phyloP scores from a whole-genome alignment of 2,113 vertebrate genomes.

The Anolis sagrei region DNA sequence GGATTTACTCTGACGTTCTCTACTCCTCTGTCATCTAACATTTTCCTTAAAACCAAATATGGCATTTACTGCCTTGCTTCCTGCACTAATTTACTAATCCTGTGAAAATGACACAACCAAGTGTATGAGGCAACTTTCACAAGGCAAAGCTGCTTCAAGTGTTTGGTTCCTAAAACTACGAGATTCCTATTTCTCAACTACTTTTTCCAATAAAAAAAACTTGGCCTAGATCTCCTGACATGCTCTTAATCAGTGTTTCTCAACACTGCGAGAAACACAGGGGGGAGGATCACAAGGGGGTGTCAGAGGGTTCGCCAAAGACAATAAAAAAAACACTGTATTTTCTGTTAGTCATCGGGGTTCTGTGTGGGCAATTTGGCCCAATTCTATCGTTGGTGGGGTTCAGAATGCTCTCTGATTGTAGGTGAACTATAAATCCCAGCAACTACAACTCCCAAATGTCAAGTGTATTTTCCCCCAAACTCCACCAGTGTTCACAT shows the following conservation, averaged over 20 bases:
- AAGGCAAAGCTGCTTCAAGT: neutral
- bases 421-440: no score
- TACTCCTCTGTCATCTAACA: neutral
- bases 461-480: no score
- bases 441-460: no score
- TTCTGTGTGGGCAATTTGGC: no score
- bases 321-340: no score
- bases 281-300: no score
- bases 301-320: no score
- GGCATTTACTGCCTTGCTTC: slow-evolving; percentile 9
- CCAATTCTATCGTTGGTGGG: no score
- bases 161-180: neutral
- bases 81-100: slow-evolving; percentile 26
- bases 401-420: no score
- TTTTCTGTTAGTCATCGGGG: no score
- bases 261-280: no score
- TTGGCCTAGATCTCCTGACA: accelerated
- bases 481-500: no score
- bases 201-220: neutral
- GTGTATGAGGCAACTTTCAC: neutral
- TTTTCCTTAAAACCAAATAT: neutral
- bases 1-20: neutral
- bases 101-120: neutral
- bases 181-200: neutral
- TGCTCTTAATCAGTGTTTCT: slow-evolving; percentile 11